Base-by-base conservation (phyloP, 1,140 invertebrate genomes). In the Mamestra configurata region DNA sequence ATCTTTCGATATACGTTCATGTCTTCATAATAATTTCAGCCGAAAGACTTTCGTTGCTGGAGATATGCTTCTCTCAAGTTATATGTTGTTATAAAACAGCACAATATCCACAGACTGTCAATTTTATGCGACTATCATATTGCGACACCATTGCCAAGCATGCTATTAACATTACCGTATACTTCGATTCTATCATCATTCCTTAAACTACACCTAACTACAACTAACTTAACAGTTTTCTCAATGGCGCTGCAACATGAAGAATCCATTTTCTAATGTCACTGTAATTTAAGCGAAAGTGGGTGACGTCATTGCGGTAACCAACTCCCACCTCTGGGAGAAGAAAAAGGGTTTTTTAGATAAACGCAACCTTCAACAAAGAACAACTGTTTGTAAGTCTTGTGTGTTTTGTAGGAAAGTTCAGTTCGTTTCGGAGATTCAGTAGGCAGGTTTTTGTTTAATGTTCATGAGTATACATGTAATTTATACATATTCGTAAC, bases 261-360 rank as follows among this genome's bases (percentile, higher is more conserved):
- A 72, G 22, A 72, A 72, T 55, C 49, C 70, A 72, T 55, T 72
- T 72, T 55, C 22, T 55, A 55, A 72, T 53, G 24, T 53, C 46
- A 20, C 24, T 55, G 31, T 53, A 35, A 51, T 49, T 71, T 11
- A 61, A 51, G 20, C 13, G 3, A 71, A 18, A 15, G n/a, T n/a
- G 49, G 27, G 43, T 35, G 40, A 43, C 37, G 24, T 27, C 22
- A 72, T 57, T 53, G 27, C 31, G 24, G 27, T 35, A 37, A 72
- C 46, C n/a, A 72, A 57, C n/a, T 72, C 51, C 37, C 70, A 55
- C 49, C 51, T 51, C 5, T 7, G 49, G 66, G 66, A 70, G 11
- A 18, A 8, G 46, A 24, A 37, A 22, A 72, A 72, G 53, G 31
- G 49, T 37, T 55, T 55, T 72, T 72, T 72, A 72, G 0, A 55